Evolutionary conservation across 2,888 invertebrate species (phyloP), one percentile per base, ranked within the genome.

Genomic region (Nemurella pictetii): DNA sequence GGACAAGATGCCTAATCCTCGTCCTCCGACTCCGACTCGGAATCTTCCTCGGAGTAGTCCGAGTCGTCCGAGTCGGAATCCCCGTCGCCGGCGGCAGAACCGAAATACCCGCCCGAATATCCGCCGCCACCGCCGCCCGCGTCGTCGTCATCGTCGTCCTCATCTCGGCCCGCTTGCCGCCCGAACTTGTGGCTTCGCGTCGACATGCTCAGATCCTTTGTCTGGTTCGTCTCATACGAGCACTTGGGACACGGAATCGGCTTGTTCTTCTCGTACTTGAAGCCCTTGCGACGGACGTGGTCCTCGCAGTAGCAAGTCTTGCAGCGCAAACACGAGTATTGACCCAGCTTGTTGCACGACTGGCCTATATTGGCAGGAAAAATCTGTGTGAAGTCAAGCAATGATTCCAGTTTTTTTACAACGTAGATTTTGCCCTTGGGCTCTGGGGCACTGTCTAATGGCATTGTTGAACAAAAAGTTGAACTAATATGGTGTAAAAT

Each of bases 221-320:
- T 98, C 90, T 97, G 95, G 15, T 96, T 95, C n/a, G 98, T 98
- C 85, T 97, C 96, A 91, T 95, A 97, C 87, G 95, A 94, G 92
- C 98, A 99, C 91, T 98, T 98, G 32, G 99, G 98, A 89, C 98
- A 99, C 20, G 98, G 98, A 89, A 96, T 94, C 5, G 94, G 91
- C 89, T 95, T 95, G 88, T 95, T 95, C 89, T 96, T 96, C 25
- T 95, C 95, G 89, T 96, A 96, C 89, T 97, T 97, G 89, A 97
- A 96, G 0, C 97, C 97, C 91, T 97, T 97, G 86, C 98, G 94
- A 85, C 95, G 93, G 86, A 98, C 98, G 91, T 99, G 98, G 91
- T 98, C 98, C 88, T 98, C 98, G 91, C 98, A 99, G 91, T 96
- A 99, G 90, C 98, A 98, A 1, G 95, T 95, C 92, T 99, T 99